Evolutionary conservation across 2,797 vertebrate species (phyloP), one percentile per base, ranked within the genome.

Genomic region (Oreonectes daqikongensis): DNA sequence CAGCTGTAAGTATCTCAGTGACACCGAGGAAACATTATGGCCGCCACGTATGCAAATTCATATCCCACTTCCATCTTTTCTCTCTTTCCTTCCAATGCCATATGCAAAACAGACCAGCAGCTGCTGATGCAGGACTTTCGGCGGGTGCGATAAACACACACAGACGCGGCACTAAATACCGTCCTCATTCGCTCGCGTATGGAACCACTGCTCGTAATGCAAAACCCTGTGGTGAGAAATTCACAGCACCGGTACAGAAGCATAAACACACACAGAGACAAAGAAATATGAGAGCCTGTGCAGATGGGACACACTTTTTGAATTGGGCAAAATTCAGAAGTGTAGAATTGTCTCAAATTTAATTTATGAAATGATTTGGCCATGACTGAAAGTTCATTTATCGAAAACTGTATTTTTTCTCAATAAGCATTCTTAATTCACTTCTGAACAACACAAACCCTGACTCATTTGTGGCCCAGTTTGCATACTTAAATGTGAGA

Each of bases 21-120:
- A 72, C 46, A 68, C 79, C 7, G 55, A 81, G 69, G 63, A 72
- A 65, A 38, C 59, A 74, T 50, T 83, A 68, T 28, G 20, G 77
- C 82, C 70, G 89, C 86, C 89, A 83, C 86, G 87, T 89, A 90
- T 92, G 91, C 87, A 93, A 92, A 90, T 88, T 69, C 77, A 65
- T 75, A 86, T 80, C 84, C 80, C 80, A 68, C 84, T 77, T 78
- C 83, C 85, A 79, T 84, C 72, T 75, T 84, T 81, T 81, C 71
- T 84, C 84, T 64, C 57, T 79, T 65, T 44, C 69, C 78, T 81
- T 63, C 75, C 70, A 75, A 57, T 64, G 55, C 72, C 61, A 75
- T 71, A 87, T 91, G 90, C 88, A 90, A 90, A 91, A 85, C 84
- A 44, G 76, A 75, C 69, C 88, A 91, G 89, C 87, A 90, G 90